A percentile compares a stretch with the other conserved stretches of the same genome.
These are phyloP conservation scores for Saccopteryx leptura DNA, from an alignment of 2,113 vertebrate genomes.

Conservation along the genomic window DNA sequence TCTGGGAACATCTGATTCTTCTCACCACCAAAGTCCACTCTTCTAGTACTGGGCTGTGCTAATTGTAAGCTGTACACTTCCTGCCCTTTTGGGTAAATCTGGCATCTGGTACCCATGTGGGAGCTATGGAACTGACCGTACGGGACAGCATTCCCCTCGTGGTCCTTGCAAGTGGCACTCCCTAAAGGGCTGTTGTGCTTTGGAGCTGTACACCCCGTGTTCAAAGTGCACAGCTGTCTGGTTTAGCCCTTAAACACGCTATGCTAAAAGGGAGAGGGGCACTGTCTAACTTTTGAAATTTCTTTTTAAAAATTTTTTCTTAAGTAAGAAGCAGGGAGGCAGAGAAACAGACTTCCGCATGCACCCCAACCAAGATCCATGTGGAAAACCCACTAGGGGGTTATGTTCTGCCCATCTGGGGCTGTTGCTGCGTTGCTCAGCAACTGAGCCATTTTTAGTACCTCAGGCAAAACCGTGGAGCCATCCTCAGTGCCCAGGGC, in stretches of 20 bases:
- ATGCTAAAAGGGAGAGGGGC: neutral
- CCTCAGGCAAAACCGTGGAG: too few species aligned
- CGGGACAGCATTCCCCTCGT: accelerated
- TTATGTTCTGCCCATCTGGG: too few species aligned
- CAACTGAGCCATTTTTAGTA: too few species aligned
- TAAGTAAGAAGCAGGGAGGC: too few species aligned
- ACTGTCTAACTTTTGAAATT: neutral
- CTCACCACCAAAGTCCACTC: neutral
- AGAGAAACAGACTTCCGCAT: too few species aligned
- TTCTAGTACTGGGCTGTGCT: neutral
- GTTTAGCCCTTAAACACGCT: neutral
- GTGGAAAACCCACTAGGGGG: too few species aligned
- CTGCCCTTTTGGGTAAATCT: neutral
- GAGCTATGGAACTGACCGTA: neutral
- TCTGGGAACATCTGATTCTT: neutral
- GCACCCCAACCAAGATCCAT: too few species aligned
- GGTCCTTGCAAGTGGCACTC: neutral
- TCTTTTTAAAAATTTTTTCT: neutral
- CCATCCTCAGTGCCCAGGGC: too few species aligned
- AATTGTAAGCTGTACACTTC: neutral
- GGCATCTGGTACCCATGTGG: accelerated
- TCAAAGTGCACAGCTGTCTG: accelerated
- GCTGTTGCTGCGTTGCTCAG: too few species aligned
- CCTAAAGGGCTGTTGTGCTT: too few species aligned
- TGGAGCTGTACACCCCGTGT: accelerated